Percentiles rank a stretch among this genome's conserved stretches.
These are phyloP conservation scores for Drosophila willistoni DNA, from an alignment of 1,140 invertebrate species.

Conservation along the genomic window DNA sequence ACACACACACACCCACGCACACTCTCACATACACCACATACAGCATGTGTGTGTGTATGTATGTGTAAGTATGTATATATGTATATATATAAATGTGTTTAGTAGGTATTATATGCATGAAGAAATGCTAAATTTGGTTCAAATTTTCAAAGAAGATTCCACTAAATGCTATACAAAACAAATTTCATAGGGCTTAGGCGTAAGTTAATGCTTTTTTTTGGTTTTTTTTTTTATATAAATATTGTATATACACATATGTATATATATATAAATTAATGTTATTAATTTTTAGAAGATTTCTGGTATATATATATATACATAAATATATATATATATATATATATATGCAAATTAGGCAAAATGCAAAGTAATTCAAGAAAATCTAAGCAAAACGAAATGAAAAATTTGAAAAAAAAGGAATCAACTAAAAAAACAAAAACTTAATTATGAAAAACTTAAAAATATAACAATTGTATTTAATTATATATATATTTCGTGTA, in stretches of 20 bases:
- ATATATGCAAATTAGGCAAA: slow-evolving; percentile 40
- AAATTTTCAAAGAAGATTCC: slow-evolving; percentile 58
- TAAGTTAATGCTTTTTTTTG: slow-evolving; percentile 36
- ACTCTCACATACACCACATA: slow-evolving; percentile 48
- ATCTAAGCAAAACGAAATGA: slow-evolving; percentile 10
- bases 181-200: slow-evolving; percentile 62
- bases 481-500: not conserved
- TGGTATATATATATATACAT: slow-evolving; percentile 39
- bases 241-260: slow-evolving; percentile 8
- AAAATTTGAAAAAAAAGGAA: not conserved
- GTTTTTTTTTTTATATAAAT: slow-evolving; percentile 1
- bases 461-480: not conserved
- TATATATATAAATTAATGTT: slow-evolving; percentile 31
- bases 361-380: slow-evolving; percentile 31
- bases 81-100: slow-evolving; percentile 39
- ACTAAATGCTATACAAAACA: slow-evolving; percentile 77
- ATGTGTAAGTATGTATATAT: slow-evolving; percentile 30
- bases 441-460: not conserved
- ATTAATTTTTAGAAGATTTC: slow-evolving; percentile 15
- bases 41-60: slow-evolving; percentile 23
- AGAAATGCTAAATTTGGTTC: slow-evolving; percentile 69
- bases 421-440: not conserved
- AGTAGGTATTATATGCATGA: slow-evolving; percentile 43
- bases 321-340: slow-evolving; percentile 33
- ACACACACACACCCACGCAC: slow-evolving; percentile 33